Percentiles rank a stretch among this genome's conserved stretches.
These are phyloP conservation scores for Formica selysi DNA, from an alignment of 1,140 invertebrate genomes.

Conservation along the genomic window DNA sequence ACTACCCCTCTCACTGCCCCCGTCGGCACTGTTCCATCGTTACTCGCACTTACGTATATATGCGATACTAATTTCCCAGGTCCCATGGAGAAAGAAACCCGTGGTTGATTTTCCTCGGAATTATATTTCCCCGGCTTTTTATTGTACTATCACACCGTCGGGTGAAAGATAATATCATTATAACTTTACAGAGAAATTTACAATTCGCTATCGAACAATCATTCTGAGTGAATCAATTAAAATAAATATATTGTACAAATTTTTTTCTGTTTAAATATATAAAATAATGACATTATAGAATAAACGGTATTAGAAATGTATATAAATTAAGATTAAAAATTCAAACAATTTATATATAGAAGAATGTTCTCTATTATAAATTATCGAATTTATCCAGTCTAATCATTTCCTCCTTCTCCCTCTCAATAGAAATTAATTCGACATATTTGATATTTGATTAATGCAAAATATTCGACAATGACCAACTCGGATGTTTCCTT, in stretches of 20 bases:
- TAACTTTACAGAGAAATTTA: constrained; percentile 21
- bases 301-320: neutral
- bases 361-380: neutral
- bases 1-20: constrained; percentile 36
- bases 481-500: neutral
- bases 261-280: neutral
- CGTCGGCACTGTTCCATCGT: constrained; percentile 44
- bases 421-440: neutral
- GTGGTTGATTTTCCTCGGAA: constrained; percentile 45
- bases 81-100: constrained; percentile 41
- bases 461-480: neutral
- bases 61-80: constrained; percentile 67
- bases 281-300: neutral
- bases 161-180: constrained; percentile 42
- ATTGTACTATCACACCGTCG: neutral
- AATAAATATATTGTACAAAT: neutral
- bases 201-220: constrained; percentile 20
- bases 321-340: neutral
- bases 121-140: constrained; percentile 50
- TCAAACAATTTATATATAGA: neutral
- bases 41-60: constrained; percentile 43
- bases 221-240: neutral
- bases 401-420: too few relatives aligned
- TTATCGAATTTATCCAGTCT: neutral
- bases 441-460: neutral